phyloP scores from a whole-genome alignment of 2,888 invertebrate genomes.

The Ectemnius lituratus region DNA sequence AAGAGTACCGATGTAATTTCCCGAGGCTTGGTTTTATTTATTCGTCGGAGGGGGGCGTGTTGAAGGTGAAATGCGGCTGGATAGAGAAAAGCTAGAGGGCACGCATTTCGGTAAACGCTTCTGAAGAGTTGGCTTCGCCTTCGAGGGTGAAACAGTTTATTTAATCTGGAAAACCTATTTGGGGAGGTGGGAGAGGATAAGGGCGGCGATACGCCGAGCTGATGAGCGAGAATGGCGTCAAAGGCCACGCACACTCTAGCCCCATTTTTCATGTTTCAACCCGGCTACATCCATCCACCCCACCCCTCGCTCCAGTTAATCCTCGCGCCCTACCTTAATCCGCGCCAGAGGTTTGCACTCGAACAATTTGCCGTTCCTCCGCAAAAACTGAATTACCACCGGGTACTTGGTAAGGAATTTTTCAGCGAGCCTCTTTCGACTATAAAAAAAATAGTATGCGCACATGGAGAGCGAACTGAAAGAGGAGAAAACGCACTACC shows the following conservation, averaged over 20 bases:
- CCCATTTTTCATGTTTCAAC: conserved; percentile 32
- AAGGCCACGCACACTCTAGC: conserved; percentile 36
- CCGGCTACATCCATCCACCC: not conserved
- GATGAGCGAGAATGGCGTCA: conserved; percentile 55
- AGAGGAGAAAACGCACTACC: conserved; percentile 6
- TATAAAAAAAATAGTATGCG: too few relatives aligned
- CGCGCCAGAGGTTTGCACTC: not conserved
- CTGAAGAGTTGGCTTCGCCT: conserved; percentile 35
- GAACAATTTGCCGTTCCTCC: too few relatives aligned
- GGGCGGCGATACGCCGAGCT: conserved; percentile 39
- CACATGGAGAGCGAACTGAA: conserved; percentile 6
- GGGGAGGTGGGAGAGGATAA: conserved; percentile 42
- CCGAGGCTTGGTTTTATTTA: not conserved
- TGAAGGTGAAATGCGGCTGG: too few relatives aligned
- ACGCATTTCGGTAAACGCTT: conserved; percentile 33
- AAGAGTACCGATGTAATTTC: conserved; percentile 29
- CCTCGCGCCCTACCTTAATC: not conserved
- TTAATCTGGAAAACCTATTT: conserved; percentile 54
- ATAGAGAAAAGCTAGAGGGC: not conserved
- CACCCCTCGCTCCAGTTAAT: not conserved
- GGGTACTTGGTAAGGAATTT: too few relatives aligned
- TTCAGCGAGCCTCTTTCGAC: not conserved
- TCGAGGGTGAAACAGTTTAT: conserved; percentile 58
- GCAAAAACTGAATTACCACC: too few relatives aligned
- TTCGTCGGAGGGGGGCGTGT: too few relatives aligned